Conservation (phyloP, 2,113 vertebrate species). For the Onychostruthus taczanowskii region DNA sequence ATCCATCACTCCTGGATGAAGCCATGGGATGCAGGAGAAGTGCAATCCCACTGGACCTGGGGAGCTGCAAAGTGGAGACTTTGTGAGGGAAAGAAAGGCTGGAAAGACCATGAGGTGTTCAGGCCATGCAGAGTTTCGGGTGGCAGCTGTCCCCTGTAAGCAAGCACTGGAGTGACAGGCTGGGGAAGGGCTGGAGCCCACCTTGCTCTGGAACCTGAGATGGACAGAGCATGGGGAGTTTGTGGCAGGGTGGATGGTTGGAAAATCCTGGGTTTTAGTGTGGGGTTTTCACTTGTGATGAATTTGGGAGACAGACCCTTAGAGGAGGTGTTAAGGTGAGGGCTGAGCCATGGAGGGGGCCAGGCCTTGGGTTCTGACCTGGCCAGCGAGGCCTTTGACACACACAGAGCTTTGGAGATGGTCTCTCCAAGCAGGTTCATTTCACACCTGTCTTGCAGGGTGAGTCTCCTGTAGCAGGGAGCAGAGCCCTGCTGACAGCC, state of each 20-base stretch:
- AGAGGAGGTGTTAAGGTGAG: background rate
- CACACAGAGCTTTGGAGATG: background rate
- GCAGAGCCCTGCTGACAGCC: background rate
- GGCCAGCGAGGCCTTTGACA: background rate
- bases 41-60: background rate
- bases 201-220: background rate
- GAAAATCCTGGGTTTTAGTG: background rate
- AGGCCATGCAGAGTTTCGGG: background rate
- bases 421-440: background rate
- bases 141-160: background rate
- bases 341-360: background rate
- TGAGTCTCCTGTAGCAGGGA: rapidly evolving
- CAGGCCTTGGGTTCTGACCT: background rate
- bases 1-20: background rate
- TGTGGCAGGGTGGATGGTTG: background rate
- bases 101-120: background rate
- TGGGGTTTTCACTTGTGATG: background rate
- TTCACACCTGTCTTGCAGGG: background rate
- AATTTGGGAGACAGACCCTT: background rate
- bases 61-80: background rate
- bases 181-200: background rate
- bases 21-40: background rate
- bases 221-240: rapidly evolving
- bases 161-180: background rate
- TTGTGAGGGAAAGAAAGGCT: background rate